These are phyloP conservation scores for Pomacea maculata DNA, from an alignment of 1,140 invertebrate species.

Conservation along the genomic window DNA sequence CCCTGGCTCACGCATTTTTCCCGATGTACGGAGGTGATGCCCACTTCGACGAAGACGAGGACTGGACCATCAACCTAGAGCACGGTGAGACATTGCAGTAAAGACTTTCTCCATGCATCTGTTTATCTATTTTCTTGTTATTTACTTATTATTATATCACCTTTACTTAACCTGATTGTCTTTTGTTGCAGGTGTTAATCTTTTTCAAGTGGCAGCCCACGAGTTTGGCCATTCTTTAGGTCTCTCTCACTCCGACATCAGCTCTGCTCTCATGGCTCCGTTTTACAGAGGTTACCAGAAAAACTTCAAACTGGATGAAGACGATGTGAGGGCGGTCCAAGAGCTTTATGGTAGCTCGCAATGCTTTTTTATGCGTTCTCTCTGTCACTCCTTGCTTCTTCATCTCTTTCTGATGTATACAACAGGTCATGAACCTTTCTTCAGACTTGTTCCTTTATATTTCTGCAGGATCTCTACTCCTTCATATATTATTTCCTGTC, in stretches of 20 bases:
- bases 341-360: constrained; percentile 65
- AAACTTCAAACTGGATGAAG: constrained; percentile 82
- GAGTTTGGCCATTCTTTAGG: constrained; percentile 67
- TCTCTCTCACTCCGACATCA: constrained; percentile 63
- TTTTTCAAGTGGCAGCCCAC: constrained; percentile 66
- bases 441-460: neutral
- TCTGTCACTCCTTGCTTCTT: neutral
- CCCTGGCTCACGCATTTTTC: constrained; percentile 65
- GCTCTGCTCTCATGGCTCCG: constrained; percentile 65
- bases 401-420: neutral
- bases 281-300: constrained; percentile 70
- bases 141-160: constrained; percentile 28
- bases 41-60: constrained; percentile 64
- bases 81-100: constrained; percentile 29
- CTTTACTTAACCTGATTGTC: constrained; percentile 25
- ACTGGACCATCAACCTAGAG: constrained; percentile 51
- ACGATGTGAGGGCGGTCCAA: constrained; percentile 84
- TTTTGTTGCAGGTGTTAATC: constrained; percentile 54
- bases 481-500: neutral
- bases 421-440: neutral
- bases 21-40: constrained; percentile 81
- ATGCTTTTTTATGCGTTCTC: too few species aligned
- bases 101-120: too few species aligned
- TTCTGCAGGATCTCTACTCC: neutral
- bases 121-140: constrained; percentile 39